Percentiles rank a stretch among this genome's conserved stretches.
These are phyloP conservation scores for Gisinianus flammeolus DNA, from an alignment of 2,888 invertebrate species.

Conservation along the genomic window DNA sequence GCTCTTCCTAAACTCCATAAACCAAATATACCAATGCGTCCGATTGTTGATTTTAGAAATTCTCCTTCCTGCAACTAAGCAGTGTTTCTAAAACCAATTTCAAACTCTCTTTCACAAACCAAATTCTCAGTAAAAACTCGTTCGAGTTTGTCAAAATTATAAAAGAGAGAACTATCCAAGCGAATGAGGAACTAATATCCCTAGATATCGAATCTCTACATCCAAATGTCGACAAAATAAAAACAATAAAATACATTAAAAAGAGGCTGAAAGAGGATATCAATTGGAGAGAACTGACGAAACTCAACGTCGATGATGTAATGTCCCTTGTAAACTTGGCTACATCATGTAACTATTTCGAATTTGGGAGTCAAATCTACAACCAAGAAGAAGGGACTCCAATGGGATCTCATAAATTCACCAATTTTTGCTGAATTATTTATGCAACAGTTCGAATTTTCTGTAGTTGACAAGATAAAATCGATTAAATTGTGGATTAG, in stretches of 20 bases:
- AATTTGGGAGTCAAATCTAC: background rate
- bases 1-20: background rate
- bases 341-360: background rate
- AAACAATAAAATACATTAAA: background rate
- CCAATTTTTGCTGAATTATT: background rate
- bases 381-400: background rate
- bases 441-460: background rate
- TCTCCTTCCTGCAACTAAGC: background rate
- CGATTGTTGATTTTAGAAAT: background rate
- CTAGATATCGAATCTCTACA: background rate
- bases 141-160: background rate
- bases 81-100: background rate
- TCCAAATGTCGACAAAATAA: background rate
- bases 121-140: background rate
- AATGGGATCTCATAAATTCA: slow-evolving; percentile 4
- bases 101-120: background rate
- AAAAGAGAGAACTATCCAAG: background rate
- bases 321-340: background rate
- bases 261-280: background rate
- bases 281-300: background rate
- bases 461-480: background rate
- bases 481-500: background rate
- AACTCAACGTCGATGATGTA: background rate
- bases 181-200: background rate
- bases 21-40: background rate